Conservation (phyloP, 2,797 vertebrate species). For the Scolopax bukidnonensis region DNA sequence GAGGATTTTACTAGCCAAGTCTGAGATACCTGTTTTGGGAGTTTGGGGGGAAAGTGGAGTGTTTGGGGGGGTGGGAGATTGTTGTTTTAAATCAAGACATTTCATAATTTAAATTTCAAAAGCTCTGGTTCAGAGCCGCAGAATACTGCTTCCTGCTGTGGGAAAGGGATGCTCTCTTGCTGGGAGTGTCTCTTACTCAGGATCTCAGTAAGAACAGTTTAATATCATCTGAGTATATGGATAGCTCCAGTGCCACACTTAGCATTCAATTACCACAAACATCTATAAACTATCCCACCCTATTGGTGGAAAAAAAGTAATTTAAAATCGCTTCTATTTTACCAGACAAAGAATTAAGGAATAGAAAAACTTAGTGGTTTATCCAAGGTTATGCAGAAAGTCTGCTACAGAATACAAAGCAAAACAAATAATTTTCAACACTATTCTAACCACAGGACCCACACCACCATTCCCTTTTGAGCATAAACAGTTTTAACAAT, state of each 20-base stretch:
- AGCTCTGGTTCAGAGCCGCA: neutral
- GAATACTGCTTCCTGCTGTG: neutral
- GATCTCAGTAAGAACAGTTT: neutral
- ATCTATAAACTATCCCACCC: neutral
- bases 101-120: neutral
- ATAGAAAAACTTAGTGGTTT: neutral
- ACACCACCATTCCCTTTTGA: neutral
- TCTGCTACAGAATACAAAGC: neutral
- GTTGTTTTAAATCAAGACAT: neutral
- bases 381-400: neutral
- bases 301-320: neutral
- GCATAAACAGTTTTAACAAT: slow-evolving; percentile 61
- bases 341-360: neutral
- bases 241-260: neutral
- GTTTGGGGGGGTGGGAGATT: no score
- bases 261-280: neutral
- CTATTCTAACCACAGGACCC: neutral
- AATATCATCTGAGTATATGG: neutral
- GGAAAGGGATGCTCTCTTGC: neutral
- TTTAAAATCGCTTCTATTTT: neutral
- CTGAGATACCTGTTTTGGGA: neutral
- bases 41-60: neutral
- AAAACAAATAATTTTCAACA: neutral
- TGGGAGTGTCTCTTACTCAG: neutral
- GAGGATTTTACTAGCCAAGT: neutral